phyloP scores from a whole-genome alignment of 1,140 invertebrate species.

The Trichonephila clavipes region DNA sequence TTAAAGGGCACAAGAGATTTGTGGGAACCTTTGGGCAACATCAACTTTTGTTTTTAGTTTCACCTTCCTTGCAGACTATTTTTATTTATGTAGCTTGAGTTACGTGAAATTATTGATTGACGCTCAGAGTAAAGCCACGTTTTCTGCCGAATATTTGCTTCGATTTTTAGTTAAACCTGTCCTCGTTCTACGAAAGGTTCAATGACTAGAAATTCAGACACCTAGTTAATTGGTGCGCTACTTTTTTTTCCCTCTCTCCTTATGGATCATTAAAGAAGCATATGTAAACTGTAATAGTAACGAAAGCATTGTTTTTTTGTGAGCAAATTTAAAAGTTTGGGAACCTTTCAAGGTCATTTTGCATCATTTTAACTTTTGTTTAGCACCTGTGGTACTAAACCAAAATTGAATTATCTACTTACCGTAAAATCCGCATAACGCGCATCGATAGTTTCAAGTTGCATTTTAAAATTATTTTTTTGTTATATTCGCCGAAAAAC shows the following conservation, averaged over 20 bases:
- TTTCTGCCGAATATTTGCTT: neutral
- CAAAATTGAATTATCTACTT: too few relatives aligned
- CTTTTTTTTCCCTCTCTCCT: neutral
- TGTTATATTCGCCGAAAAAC: too few relatives aligned
- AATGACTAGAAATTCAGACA: neutral
- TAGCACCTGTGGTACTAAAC: too few relatives aligned
- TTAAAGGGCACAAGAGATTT: neutral
- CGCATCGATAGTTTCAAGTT: too few relatives aligned
- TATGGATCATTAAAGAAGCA: neutral
- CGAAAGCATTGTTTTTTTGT: too few relatives aligned
- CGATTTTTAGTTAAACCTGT: neutral
- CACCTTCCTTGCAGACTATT: neutral
- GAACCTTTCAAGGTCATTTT: too few relatives aligned
- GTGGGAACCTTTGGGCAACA: neutral
- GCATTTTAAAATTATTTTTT: too few relatives aligned
- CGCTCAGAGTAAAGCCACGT: neutral
- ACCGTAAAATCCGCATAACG: too few relatives aligned
- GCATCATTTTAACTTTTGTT: too few relatives aligned
- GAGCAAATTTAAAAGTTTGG: too few relatives aligned
- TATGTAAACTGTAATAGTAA: neutral
- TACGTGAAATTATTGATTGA: constrained; percentile 10
- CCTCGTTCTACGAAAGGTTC: neutral
- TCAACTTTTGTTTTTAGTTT: neutral
- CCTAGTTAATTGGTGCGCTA: neutral
- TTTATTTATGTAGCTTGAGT: neutral